These are phyloP conservation scores for Lepus timidus DNA, from an alignment of 2,113 vertebrate species.

Conservation along the genomic window DNA sequence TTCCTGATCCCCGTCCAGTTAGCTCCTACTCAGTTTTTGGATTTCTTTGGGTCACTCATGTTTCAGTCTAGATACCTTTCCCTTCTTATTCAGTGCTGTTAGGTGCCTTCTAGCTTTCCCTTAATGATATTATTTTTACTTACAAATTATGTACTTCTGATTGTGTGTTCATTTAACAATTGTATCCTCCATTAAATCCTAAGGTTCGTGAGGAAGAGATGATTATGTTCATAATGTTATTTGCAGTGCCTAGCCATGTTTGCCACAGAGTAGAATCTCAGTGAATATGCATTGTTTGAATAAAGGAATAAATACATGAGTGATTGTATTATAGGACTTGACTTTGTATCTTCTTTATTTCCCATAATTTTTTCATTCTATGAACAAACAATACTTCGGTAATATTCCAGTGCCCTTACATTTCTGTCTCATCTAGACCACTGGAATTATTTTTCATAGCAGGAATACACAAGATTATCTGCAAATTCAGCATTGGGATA, in stretches of 20 bases:
- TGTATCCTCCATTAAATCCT: not conserved
- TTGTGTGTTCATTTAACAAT: not conserved
- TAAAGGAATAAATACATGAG: conserved; percentile 32
- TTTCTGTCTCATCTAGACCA: not conserved
- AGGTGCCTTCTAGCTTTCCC: not conserved
- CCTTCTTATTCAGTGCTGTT: not conserved
- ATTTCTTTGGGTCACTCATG: not conserved
- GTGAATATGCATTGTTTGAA: not conserved
- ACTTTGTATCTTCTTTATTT: conserved; percentile 26
- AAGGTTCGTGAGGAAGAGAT: not conserved
- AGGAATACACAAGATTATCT: not conserved
- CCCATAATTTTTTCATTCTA: not conserved
- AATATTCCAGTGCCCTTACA: not conserved
- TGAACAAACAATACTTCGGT: not conserved
- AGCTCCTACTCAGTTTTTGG: not conserved
- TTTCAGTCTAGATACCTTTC: not conserved
- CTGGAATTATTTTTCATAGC: conserved; percentile 15
- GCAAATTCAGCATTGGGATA: conserved; percentile 16
- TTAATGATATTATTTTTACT: not conserved
- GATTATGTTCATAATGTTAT: conserved; percentile 18
- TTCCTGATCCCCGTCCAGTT: not conserved
- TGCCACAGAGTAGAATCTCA: not conserved
- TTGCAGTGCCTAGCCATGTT: not conserved
- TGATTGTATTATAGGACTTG: not conserved
- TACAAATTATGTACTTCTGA: not conserved